phyloP scores from a whole-genome alignment of 2,888 invertebrate species.

The Agrochola lychnidis region DNA sequence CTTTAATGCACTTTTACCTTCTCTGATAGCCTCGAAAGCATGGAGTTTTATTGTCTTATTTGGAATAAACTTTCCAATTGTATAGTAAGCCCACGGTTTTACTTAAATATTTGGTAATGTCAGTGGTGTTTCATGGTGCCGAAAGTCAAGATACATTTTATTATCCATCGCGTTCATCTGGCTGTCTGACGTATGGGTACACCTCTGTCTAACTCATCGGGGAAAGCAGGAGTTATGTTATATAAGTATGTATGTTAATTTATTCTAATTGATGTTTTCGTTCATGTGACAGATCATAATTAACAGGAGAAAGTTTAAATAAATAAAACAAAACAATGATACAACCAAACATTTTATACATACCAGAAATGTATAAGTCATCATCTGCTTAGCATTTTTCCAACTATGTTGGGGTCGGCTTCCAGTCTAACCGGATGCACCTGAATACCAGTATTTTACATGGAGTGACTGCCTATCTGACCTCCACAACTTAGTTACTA shows the following conservation, averaged over 20 bases:
- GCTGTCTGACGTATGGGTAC: too few species aligned
- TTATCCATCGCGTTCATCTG: not conserved
- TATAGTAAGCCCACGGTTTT: conserved; percentile 20
- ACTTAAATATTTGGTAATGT: conserved; percentile 16
- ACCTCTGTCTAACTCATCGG: too few species aligned
- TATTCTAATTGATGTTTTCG: too few species aligned
- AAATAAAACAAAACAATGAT: not conserved
- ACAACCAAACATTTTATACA: not conserved
- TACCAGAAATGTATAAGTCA: too few species aligned
- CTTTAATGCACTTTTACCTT: conserved; percentile 51
- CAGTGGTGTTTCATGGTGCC: conserved; percentile 10
- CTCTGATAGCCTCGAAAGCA: conserved; percentile 43
- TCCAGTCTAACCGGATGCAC: too few species aligned
- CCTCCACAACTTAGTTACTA: too few species aligned
- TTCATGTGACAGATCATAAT: not conserved
- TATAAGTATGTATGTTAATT: too few species aligned
- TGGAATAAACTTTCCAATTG: conserved; percentile 53
- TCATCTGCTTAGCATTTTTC: too few species aligned
- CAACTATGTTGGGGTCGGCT: too few species aligned
- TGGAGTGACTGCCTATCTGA: too few species aligned
- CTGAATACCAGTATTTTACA: too few species aligned
- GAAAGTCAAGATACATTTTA: conserved; percentile 1
- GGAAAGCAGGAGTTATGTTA: too few species aligned
- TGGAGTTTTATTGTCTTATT: conserved; percentile 48
- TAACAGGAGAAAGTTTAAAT: not conserved